phyloP scores from a whole-genome alignment of 2,113 vertebrate genomes.

The Strix uralensis region DNA sequence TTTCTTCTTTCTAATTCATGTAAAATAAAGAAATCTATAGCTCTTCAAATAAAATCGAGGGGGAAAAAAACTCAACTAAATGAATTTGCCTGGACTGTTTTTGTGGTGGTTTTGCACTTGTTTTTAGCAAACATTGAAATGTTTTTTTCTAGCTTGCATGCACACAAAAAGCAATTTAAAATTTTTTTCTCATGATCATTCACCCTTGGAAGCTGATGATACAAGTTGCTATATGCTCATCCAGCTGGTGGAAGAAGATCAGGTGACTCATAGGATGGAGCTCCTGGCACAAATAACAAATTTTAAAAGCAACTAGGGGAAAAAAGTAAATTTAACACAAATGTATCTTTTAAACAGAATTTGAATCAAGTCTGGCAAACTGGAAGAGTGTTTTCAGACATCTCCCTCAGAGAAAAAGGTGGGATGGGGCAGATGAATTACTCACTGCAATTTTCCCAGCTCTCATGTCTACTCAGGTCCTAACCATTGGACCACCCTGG shows the following conservation, averaged over 20 bases:
- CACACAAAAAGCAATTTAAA: not conserved
- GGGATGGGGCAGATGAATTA: not conserved
- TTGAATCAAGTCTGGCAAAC: not conserved
- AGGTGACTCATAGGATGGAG: slow-evolving; percentile 8
- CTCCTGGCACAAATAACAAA: slow-evolving; percentile 16
- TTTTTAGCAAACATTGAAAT: slow-evolving; percentile 20
- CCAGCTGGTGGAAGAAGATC: slow-evolving; percentile 33
- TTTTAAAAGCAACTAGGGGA: not conserved
- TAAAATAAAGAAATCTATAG: not conserved
- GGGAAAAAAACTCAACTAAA: not conserved
- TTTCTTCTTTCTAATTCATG: not conserved
- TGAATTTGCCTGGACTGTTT: not conserved
- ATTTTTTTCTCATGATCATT: slow-evolving; percentile 28
- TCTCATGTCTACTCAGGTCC: not conserved
- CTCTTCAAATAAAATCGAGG: not conserved
- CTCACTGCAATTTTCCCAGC: not conserved
- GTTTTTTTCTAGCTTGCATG: not conserved
- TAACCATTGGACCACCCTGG: not conserved
- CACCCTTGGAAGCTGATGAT: slow-evolving; percentile 21
- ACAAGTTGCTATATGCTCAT: not conserved
- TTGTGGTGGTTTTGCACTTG: not conserved
- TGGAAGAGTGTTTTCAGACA: not conserved
- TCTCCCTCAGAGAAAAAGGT: not conserved
- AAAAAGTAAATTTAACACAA: not conserved
- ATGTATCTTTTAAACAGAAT: not conserved